Evolutionary conservation across 2,113 vertebrate genomes (phyloP).

Genomic region (Orycteropus afer): DNA sequence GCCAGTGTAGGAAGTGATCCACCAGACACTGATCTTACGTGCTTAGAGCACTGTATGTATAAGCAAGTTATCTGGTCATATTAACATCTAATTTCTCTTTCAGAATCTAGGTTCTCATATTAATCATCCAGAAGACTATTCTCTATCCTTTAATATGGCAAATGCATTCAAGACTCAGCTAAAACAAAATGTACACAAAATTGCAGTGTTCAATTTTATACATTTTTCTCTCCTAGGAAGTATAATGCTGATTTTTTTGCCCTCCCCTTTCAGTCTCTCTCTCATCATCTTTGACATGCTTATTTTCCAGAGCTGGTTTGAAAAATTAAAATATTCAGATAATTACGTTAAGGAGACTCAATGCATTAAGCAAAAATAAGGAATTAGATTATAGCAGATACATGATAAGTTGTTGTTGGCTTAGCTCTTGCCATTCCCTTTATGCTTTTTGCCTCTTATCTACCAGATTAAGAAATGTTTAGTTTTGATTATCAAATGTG

Average conservation of each 20-base stretch:
- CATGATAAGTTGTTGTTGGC: background rate
- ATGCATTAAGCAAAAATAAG: slow-evolving; percentile 50
- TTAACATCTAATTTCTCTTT: slow-evolving; percentile 19
- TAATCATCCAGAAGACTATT: slow-evolving; percentile 14
- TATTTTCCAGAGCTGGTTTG: slow-evolving; percentile 49
- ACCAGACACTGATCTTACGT: background rate
- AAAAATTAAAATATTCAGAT: slow-evolving; percentile 57
- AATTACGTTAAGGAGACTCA: slow-evolving; percentile 50
- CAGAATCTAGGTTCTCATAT: slow-evolving; percentile 19
- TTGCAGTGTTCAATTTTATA: background rate
- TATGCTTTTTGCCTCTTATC: background rate
- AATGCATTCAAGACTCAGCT: background rate
- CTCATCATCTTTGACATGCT: slow-evolving; percentile 8
- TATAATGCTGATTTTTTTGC: background rate
- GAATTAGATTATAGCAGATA: slow-evolving; percentile 31
- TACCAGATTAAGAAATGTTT: slow-evolving; percentile 33
- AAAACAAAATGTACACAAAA: background rate
- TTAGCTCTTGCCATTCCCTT: slow-evolving; percentile 7
- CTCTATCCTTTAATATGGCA: background rate
- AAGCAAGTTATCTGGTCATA: slow-evolving; percentile 3
- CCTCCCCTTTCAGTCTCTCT: background rate
- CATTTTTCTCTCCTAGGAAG: background rate
- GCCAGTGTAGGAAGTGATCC: background rate
- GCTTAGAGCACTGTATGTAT: background rate
- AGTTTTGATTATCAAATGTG: slow-evolving; percentile 40